Conservation (phyloP, 2,797 vertebrate species). For the Sardinella longiceps region DNA sequence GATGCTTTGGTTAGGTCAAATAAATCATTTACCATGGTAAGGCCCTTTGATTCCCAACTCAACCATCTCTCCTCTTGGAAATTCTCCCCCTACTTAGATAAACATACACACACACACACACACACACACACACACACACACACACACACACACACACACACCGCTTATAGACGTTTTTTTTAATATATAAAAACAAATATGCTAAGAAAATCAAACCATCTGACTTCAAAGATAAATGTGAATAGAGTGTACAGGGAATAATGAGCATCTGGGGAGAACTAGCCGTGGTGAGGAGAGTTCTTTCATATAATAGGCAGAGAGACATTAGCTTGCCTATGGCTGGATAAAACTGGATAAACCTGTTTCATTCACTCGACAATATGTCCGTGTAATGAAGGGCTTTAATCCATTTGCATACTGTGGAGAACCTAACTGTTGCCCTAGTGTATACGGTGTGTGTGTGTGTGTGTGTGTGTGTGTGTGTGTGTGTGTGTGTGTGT, state of each 20-base stretch:
- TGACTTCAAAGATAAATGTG: neutral
- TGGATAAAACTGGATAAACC: neutral
- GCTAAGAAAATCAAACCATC: neutral
- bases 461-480: too few relatives aligned
- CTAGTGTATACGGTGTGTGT: neutral
- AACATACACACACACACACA: neutral
- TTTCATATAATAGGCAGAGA: neutral
- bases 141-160: neutral
- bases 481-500: neutral
- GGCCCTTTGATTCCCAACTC: slow-evolving; percentile 19
- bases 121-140: neutral
- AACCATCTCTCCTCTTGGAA: neutral
- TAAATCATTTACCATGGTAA: slow-evolving; percentile 5
- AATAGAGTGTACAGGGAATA: neutral
- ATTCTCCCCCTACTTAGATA: neutral
- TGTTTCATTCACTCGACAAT: neutral
- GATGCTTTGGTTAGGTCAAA: neutral
- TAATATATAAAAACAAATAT: neutral
- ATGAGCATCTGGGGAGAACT: neutral
- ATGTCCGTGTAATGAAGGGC: neutral
- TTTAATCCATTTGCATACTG: neutral
- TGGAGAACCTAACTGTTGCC: neutral
- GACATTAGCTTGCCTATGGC: neutral
- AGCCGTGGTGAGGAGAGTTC: neutral
- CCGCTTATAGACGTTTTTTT: neutral